These are phyloP conservation scores for Champsocephalus gunnari DNA, from an alignment of 2,797 vertebrate genomes.

Conservation along the genomic window DNA sequence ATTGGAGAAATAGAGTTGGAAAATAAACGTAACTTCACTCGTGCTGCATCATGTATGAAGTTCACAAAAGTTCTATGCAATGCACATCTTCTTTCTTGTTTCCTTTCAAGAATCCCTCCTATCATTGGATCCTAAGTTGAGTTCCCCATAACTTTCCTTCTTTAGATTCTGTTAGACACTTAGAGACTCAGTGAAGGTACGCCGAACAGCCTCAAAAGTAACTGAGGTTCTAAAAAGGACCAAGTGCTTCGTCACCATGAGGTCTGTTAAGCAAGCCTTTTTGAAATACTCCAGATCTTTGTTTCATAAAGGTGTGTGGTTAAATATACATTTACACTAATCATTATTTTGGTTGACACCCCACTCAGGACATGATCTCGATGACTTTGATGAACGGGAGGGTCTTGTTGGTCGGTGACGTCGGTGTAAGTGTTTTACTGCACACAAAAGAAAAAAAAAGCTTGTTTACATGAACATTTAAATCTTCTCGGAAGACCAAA, in stretches of 20 bases:
- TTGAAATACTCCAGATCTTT: slow-evolving; percentile 23
- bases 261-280: slow-evolving; percentile 17
- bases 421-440: slow-evolving; percentile 85
- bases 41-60: slow-evolving; percentile 6
- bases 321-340: slow-evolving; percentile 61
- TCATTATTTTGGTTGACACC: slow-evolving; percentile 5
- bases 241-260: slow-evolving; percentile 47
- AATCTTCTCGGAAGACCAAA: not conserved
- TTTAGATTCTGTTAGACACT: slow-evolving; percentile 24
- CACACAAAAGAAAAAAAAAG: not conserved
- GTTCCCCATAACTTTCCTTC: not conserved
- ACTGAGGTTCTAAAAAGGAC: slow-evolving; percentile 30
- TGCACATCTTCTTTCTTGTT: slow-evolving; percentile 12
- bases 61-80: slow-evolving; percentile 15
- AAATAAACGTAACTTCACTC: slow-evolving; percentile 10
- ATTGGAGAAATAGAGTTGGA: not conserved
- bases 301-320: slow-evolving; percentile 17
- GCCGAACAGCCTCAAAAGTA: slow-evolving; percentile 31
- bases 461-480: not conserved
- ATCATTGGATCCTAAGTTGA: not conserved
- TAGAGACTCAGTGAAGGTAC: slow-evolving; percentile 1
- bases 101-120: slow-evolving; percentile 25
- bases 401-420: slow-evolving; percentile 79
- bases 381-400: slow-evolving; percentile 94
- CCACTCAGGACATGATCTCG: slow-evolving; percentile 85